Evolutionary conservation across 2,888 invertebrate genomes (phyloP).

Genomic region (Amaurobius ferox): DNA sequence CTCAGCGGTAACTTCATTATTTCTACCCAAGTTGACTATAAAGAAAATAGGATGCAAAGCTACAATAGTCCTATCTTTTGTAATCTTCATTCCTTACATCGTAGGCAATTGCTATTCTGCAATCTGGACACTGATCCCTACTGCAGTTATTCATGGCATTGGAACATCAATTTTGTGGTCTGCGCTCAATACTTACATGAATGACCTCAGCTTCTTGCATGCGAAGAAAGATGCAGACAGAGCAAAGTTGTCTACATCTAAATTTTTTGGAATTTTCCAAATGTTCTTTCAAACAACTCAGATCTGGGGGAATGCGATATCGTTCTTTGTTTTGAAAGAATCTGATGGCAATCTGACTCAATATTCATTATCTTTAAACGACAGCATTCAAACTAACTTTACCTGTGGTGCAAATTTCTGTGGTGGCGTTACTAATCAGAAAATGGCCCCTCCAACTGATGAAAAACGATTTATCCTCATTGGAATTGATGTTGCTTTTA

Average conservation of each 20-base stretch:
- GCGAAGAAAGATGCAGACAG: slow-evolving; percentile 84
- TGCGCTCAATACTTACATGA: slow-evolving; percentile 97
- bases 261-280: slow-evolving; percentile 99
- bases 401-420: slow-evolving; percentile 73
- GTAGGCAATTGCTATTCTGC: slow-evolving; percentile 94
- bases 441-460: slow-evolving; percentile 88
- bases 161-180: slow-evolving; percentile 99
- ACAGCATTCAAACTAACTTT: neutral
- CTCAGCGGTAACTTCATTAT: slow-evolving; percentile 96
- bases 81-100: slow-evolving; percentile 96
- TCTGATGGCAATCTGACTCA: neutral
- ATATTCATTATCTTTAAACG: neutral
- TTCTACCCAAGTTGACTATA: slow-evolving; percentile 94
- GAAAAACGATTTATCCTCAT: slow-evolving; percentile 92
- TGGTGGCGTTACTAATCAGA: slow-evolving; percentile 78
- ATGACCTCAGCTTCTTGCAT: slow-evolving; percentile 93
- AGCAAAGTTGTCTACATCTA: slow-evolving; percentile 89
- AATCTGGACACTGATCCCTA: slow-evolving; percentile 90
- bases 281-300: slow-evolving; percentile 98
- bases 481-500: slow-evolving; percentile 91
- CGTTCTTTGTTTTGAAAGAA: slow-evolving; percentile 81
- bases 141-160: slow-evolving; percentile 92
- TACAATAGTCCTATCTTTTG: slow-evolving; percentile 94
- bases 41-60: slow-evolving; percentile 96
- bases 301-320: slow-evolving; percentile 96